Evolutionary conservation across 2,888 invertebrate species (phyloP).

Genomic region (Drosophila rellima): DNA sequence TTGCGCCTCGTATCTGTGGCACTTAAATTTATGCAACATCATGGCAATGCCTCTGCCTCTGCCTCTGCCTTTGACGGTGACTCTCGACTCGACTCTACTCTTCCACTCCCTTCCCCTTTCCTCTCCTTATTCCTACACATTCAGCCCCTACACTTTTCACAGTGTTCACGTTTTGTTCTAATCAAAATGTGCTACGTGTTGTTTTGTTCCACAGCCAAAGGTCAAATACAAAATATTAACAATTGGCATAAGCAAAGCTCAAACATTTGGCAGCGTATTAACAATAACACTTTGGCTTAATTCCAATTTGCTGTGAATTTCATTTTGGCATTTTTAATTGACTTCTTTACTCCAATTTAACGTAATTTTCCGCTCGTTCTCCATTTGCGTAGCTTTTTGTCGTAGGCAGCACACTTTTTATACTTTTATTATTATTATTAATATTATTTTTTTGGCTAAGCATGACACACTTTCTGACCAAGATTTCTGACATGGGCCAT

Average conservation of each 20-base stretch:
- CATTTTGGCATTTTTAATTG: slow-evolving; percentile 49
- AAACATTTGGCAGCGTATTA: slow-evolving; percentile 17
- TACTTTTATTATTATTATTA: not conserved
- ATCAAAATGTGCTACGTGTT: slow-evolving; percentile 74
- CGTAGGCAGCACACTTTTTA: slow-evolving; percentile 33
- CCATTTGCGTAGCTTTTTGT: slow-evolving; percentile 22
- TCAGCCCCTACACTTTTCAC: slow-evolving; percentile 14
- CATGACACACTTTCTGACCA: slow-evolving; percentile 60
- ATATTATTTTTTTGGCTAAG: slow-evolving; percentile 29
- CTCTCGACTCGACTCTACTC: not conserved
- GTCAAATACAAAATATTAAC: slow-evolving; percentile 49
- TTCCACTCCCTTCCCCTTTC: not conserved
- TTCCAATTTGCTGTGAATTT: slow-evolving; percentile 19
- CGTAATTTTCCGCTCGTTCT: slow-evolving; percentile 59
- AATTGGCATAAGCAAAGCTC: slow-evolving; percentile 14
- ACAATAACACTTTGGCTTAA: slow-evolving; percentile 22
- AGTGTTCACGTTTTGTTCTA: slow-evolving; percentile 65
- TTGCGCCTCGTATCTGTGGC: slow-evolving; percentile 73
- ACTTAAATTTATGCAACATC: slow-evolving; percentile 81
- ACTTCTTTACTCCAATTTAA: slow-evolving; percentile 65
- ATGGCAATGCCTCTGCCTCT: slow-evolving; percentile 54
- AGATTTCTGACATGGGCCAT: slow-evolving; percentile 29
- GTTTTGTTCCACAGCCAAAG: slow-evolving; percentile 43
- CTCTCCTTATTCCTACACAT: not conserved
- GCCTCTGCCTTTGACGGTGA: slow-evolving; percentile 15